Evolutionary conservation across 1,140 invertebrate genomes (phyloP).

Genomic region (Caerostris darwini): DNA sequence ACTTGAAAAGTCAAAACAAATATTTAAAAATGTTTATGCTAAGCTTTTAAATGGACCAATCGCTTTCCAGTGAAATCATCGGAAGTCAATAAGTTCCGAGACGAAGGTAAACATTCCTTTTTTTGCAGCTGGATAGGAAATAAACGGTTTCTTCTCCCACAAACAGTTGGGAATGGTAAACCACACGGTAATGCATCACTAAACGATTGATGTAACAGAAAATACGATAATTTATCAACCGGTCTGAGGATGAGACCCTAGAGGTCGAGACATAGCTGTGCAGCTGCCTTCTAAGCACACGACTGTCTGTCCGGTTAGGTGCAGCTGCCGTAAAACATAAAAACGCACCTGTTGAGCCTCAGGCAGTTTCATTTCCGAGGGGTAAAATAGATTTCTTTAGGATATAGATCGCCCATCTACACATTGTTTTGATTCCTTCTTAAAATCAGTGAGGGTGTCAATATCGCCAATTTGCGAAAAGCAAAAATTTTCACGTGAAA

Average conservation of each 20-base stretch:
- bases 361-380: slow-evolving; percentile 25
- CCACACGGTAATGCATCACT: slow-evolving; percentile 35
- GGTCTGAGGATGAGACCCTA: slow-evolving; percentile 25
- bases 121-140: slow-evolving; percentile 4
- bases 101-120: not conserved
- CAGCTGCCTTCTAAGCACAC: slow-evolving; percentile 24
- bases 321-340: slow-evolving; percentile 41
- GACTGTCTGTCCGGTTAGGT: slow-evolving; percentile 7
- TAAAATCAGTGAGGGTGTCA: not conserved
- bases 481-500: not conserved
- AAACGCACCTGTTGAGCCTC: slow-evolving; percentile 52
- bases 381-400: not conserved
- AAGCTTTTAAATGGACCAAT: not conserved
- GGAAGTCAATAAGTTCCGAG: not conserved
- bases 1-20: not conserved
- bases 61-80: not conserved
- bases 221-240: slow-evolving; percentile 39
- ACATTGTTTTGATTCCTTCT: slow-evolving; percentile 13
- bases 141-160: slow-evolving; percentile 5
- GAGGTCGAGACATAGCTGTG: slow-evolving; percentile 12
- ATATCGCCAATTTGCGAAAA: not conserved
- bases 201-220: slow-evolving; percentile 49
- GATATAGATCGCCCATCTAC: not conserved
- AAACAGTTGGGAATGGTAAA: slow-evolving; percentile 26
- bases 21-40: not conserved